Evolutionary conservation across 2,113 vertebrate species (phyloP).

Genomic region (Lepus europaeus): DNA sequence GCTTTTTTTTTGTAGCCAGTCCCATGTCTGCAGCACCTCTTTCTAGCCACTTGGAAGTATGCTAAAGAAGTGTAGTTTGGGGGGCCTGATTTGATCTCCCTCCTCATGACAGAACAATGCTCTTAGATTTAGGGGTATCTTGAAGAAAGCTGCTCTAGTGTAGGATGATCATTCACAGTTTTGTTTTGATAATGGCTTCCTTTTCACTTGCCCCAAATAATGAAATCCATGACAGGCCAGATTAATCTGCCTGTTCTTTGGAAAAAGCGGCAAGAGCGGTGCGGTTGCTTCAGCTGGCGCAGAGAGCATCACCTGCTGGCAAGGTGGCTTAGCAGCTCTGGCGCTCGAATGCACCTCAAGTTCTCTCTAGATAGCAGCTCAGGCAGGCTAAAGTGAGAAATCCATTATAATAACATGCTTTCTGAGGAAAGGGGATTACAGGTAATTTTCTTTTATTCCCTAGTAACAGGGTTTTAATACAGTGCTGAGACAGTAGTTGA

Average conservation of each 20-base stretch:
- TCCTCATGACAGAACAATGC: not conserved
- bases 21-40: not conserved
- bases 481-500: slow-evolving; percentile 81
- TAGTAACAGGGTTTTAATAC: slow-evolving; percentile 83
- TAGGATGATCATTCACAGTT: not conserved
- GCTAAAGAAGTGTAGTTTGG: not conserved
- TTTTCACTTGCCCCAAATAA: slow-evolving; percentile 21
- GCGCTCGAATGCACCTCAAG: not conserved
- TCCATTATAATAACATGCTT: slow-evolving; percentile 83
- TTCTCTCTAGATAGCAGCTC: slow-evolving; percentile 74
- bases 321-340: not conserved
- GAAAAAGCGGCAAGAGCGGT: not conserved
- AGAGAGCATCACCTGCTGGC: not conserved
- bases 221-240: not conserved
- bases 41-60: not conserved
- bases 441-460: slow-evolving; percentile 78
- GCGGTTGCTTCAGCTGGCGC: not conserved
- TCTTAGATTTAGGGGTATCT: not conserved
- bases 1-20: not conserved
- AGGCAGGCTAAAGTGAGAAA: slow-evolving; percentile 75
- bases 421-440: slow-evolving; percentile 83
- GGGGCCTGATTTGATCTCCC: not conserved
- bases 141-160: not conserved
- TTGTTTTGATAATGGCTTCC: not conserved
- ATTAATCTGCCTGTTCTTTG: slow-evolving; percentile 14